Percentiles rank a stretch among this genome's conserved stretches.
These are phyloP conservation scores for Hipposideros armiger DNA, from an alignment of 2,113 vertebrate species.

Conservation along the genomic window DNA sequence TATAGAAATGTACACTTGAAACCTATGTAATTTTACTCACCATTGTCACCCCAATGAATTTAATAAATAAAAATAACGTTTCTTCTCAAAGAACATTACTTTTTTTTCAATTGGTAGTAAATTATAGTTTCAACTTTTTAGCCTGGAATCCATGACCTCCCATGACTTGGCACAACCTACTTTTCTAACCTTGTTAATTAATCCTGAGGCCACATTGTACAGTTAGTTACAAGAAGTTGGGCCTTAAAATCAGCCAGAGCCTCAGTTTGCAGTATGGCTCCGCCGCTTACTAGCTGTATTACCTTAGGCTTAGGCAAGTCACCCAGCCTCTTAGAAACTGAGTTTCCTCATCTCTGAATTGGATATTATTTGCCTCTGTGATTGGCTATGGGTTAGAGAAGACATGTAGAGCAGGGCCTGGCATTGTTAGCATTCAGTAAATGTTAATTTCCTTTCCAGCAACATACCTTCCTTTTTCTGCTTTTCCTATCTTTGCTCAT, in stretches of 20 bases:
- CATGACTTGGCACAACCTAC: not conserved
- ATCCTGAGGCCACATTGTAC: not conserved
- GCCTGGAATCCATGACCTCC: not conserved
- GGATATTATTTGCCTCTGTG: not conserved
- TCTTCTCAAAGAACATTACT: not conserved
- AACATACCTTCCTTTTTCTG: constrained; percentile 8
- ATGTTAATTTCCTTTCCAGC: constrained; percentile 39
- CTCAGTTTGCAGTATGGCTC: constrained; percentile 50
- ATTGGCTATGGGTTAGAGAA: not conserved
- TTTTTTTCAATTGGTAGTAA: not conserved
- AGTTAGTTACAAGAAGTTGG: not conserved
- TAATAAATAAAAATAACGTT: not conserved
- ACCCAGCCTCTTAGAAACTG: constrained; percentile 1
- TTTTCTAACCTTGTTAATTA: constrained; percentile 6
- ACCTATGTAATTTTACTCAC: too few relatives aligned
- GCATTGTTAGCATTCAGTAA: constrained; percentile 32
- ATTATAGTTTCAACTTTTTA: constrained; percentile 31
- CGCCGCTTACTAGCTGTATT: not conserved
- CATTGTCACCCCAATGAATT: too few relatives aligned
- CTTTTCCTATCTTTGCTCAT: not conserved
- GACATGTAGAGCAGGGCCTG: not conserved
- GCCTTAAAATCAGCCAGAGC: constrained; percentile 3
- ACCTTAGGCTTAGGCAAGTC: constrained; percentile 25
- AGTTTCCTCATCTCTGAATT: constrained; percentile 25
- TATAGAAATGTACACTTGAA: too few relatives aligned